Conservation (phyloP, 2,888 invertebrate genomes). For the Camptogramma bilineatum region DNA sequence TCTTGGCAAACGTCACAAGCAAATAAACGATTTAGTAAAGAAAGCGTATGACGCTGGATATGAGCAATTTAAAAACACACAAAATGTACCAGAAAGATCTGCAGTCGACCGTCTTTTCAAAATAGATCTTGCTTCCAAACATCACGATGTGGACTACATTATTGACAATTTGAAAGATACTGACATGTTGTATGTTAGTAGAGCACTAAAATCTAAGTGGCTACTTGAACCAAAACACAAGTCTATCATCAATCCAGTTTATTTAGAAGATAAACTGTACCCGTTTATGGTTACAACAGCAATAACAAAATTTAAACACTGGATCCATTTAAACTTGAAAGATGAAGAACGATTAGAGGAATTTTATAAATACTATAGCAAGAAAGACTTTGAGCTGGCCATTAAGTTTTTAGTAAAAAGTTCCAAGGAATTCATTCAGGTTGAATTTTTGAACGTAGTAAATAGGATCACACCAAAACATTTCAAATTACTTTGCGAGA, state of each 20-base stretch:
- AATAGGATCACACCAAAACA: conserved; percentile 42
- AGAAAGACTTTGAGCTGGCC: conserved; percentile 36
- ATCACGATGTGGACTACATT: conserved; percentile 60
- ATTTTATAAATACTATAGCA: conserved; percentile 45
- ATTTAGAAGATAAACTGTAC: conserved; percentile 62
- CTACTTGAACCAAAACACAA: conserved; percentile 53
- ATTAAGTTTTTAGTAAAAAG: conserved; percentile 44
- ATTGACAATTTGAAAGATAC: conserved; percentile 61
- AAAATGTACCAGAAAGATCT: conserved; percentile 28
- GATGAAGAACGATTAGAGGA: conserved; percentile 36
- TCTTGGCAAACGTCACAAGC: conserved; percentile 33
- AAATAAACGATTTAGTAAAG: conserved; percentile 40
- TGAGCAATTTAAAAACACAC: conserved; percentile 25
- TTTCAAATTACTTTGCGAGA: conserved; percentile 47
- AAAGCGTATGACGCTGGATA: conserved; percentile 27
- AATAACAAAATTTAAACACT: conserved; percentile 57
- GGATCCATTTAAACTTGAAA: conserved; percentile 51
- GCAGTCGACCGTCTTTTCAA: conserved; percentile 46
- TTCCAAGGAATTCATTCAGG: conserved; percentile 25
- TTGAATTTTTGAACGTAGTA: conserved; percentile 37
- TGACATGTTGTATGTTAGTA: conserved; percentile 69
- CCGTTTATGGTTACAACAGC: conserved; percentile 66
- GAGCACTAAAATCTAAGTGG: conserved; percentile 66
- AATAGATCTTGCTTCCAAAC: conserved; percentile 58
- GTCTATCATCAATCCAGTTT: conserved; percentile 60